Base-by-base conservation (phyloP, 2,797 vertebrate genomes). In the Atherinosoma microstoma region DNA sequence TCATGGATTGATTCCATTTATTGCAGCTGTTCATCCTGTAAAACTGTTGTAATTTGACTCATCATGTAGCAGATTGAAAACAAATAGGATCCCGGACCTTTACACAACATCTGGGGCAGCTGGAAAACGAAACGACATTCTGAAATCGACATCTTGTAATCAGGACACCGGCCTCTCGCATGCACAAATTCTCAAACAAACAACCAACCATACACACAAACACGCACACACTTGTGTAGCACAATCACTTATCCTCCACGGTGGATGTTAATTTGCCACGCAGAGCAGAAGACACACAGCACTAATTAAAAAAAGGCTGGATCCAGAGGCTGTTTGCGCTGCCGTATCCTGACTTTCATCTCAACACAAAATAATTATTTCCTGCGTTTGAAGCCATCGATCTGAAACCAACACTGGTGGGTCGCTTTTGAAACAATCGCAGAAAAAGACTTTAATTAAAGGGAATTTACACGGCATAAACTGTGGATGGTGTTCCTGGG, bases 321-420 rank as follows among this genome's bases (percentile, higher is more conserved):
- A 87, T 89, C 83, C 75, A 82, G 75, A 63, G 86, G 85, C 90
- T 87, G 86, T 90, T 89, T 86, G 76, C 54, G 78, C 64, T 83
- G 72, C 70, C 58, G 65, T 40, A 81, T 54, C 58, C 75, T 10
- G 16, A 88, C 87, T 90, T 89, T 91, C 85, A 91, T 89, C 80
- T 85, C 84, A 0, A 64, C 22, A 63, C 71, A 66, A 87, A 87
- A 85, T 85, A 85, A 93, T 93, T 84, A 87, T 85, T 90, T 86
- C 85, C 80, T 51, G 58, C 34, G 58, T 87, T 83, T 83, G 80
- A 85, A 85, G 85, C 60, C 78, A 83, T 73, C 82, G 88, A 92
- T 92, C 74, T 86, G 80, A 89, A 86, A 87, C 82, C 67, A 64
- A 75, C 70, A 67, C 74, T 69, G 1, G 12, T 18, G 15, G 70